Base-by-base conservation (phyloP, 2,888 invertebrate species). In the Nephrotoma appendiculata region DNA sequence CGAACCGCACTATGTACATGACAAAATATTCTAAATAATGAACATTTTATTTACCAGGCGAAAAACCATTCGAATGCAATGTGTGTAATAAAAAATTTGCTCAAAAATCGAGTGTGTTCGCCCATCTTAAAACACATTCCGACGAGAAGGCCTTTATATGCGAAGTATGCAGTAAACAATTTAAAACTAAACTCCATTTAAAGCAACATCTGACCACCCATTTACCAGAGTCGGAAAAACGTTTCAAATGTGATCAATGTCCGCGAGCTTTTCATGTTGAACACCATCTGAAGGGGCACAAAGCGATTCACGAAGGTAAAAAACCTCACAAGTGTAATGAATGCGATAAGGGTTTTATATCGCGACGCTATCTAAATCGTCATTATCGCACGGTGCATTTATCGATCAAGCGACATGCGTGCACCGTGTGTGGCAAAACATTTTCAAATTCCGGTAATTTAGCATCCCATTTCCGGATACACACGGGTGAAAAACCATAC, bases 71-170 rank as follows among this genome's bases (percentile, higher is more conserved):
- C 44, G 85, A 85, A 19, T 85, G 85, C 9, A 85, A 85, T 44
- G n/a, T 85, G 15, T 85, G 85, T 85, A 44, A 85, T 42, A 85
- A 85, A 85, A 43, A 42, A 85, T 85, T 85, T 85, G 44, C 85
- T 5, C 85, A 85, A 85, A 43, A 42, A 85, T 43, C 43, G 6
- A 85, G 85, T 31, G 42, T 85, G 4, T 43, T 85, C 19, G 85
- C 44, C 11, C 85, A 85, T 85, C 19, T 85, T 5, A 42, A 44
- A 42, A 43, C 85, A 2, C 84, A 84, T 84, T 84, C 84, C 12
- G 84, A 84, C 15, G 84, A 84, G 7, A 84, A 84, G 6, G 43
- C 43, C 6, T 84, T 84, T n/a, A 84, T 84, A 12, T 84, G 84
- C 7, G 84, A 84, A 42, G 84, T 84, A 9, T 84, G 84, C 1